phyloP scores from a whole-genome alignment of 2,797 vertebrate genomes.

The Tinamus major region DNA sequence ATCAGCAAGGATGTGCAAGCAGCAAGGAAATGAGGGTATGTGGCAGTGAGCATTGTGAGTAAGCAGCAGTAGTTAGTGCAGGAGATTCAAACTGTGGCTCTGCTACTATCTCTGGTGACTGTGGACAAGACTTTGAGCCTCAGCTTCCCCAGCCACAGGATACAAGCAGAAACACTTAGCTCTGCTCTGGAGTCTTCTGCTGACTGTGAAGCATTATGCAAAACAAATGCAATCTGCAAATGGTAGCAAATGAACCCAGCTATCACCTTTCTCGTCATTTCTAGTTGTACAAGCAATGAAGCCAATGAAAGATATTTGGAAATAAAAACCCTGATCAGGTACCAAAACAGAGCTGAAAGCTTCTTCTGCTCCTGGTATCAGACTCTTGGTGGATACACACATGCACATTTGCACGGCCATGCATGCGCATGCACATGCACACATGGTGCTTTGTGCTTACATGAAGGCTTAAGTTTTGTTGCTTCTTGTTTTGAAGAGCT shows the following conservation, averaged over 20 bases:
- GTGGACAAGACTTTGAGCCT: not conserved
- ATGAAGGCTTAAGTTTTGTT: not conserved
- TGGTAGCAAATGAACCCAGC: not conserved
- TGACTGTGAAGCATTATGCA: not conserved
- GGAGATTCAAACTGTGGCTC: not conserved
- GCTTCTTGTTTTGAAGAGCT: not conserved
- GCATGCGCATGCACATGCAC: no score
- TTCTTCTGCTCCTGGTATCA: not conserved
- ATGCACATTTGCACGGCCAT: not conserved
- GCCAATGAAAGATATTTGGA: not conserved
- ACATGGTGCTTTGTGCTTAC: not conserved
- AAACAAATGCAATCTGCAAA: not conserved
- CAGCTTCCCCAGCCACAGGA: not conserved
- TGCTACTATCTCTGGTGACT: not conserved
- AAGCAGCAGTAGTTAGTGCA: not conserved
- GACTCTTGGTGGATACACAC: not conserved
- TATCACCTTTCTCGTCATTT: not conserved
- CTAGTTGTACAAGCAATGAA: not conserved
- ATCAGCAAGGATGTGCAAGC: conserved; percentile 52
- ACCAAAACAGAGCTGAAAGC: not conserved
- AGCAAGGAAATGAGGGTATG: not conserved
- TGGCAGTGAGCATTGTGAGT: not conserved
- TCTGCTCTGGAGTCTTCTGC: not conserved
- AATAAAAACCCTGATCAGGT: not conserved
- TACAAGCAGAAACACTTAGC: fast-evolving